Base-by-base conservation (phyloP, 1,140 invertebrate species). In the Neodiprion lecontei region DNA sequence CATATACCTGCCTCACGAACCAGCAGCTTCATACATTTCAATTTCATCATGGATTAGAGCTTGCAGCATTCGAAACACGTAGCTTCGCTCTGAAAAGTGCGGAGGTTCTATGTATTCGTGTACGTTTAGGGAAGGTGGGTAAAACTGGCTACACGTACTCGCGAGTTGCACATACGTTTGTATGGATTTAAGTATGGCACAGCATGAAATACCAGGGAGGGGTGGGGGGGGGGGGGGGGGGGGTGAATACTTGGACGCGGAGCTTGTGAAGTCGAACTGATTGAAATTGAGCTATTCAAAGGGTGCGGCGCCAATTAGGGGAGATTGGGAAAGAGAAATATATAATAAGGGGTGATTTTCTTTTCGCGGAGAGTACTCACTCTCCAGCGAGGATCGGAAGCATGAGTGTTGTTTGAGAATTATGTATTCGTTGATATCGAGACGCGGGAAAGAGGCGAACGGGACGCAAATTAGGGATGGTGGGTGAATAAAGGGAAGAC, bases 61-160 rank as follows among this genome's bases (percentile, higher is more conserved):
- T 40, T 40, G 28, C 28, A 40, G 53, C n/a, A 61, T 61, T 61
- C 53, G 5, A 61, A 61, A 12, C 53, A 61, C 53, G 53, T 61
- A 61, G 53, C 53, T 61, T 12, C 53, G n/a, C 53, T 61, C 53
- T 61, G 53, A 61, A 61, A 61, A 61, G 53, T 61, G 53, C n/a
- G n/a, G 9, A 61, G n/a, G 53, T 61, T 40, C 28, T 40, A 40
- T 5, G 53, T 61, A 17, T 14, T 17, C 53, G 53, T 61, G 53
- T 61, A 14, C 53, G n/a, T 61, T 61, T 61, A 14, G 28, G 28
- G 28, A 40, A 40, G 28, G 28, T 40, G 28, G 28, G 28, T 40
- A 40, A 40, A 40, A 40, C 5, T 40, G 28, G 28, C 5, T 5
- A 4, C 28, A 40, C 28, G 2, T 40, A 40, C 28, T 40, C 28